Evolutionary conservation across 2,888 invertebrate species (phyloP), one percentile per base, ranked within the genome.

Genomic region (Pandemis corylana): DNA sequence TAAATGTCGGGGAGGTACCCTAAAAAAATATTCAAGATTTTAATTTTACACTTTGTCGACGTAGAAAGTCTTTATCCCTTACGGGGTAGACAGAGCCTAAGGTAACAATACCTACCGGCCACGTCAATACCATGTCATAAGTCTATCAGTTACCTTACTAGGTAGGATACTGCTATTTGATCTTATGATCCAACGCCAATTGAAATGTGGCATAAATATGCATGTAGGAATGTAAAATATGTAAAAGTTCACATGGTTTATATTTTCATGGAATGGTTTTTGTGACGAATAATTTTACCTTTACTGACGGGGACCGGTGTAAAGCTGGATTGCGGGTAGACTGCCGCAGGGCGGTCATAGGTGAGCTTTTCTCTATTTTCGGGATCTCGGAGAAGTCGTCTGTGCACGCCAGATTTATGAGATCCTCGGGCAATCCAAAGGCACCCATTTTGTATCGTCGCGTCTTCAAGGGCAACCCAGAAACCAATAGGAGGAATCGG

Each of bases 391-490:
- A 96, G 82, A 82, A 97, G 91, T 80, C 97, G 95, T 68, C 97
- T 94, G 82, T 97, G 97, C 0, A 97, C 96, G 0, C 97, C 97
- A 65, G 97, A 96, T 85, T 96, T 97, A 89, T 99, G 99, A 0
- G 99, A 99, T 0, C 98, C 98, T 28, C 97, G 97, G 3, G 97
- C 96, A 84, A 99, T 97, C 96, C 98, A 98, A 5, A 99, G 94
- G 84, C 99, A 99, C 5, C 99, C 99, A 87, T 99, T 99, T 85
- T 99, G 97, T 15, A 96, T 78, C 0, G 97, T 98, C 0, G 99
- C 98, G 84, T 99, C 98, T 84, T 99, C 99, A 6, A 99, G 90
- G 0, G 99, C 98, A 78, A 99, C 97, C 99, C 99, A 99, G 84
- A 99, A 97, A 0, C 99, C 99, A 2, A 98, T 89, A 0, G 98